Base-by-base conservation (phyloP, 1,140 invertebrate species). In the Lordiphosa clarofinis region DNA sequence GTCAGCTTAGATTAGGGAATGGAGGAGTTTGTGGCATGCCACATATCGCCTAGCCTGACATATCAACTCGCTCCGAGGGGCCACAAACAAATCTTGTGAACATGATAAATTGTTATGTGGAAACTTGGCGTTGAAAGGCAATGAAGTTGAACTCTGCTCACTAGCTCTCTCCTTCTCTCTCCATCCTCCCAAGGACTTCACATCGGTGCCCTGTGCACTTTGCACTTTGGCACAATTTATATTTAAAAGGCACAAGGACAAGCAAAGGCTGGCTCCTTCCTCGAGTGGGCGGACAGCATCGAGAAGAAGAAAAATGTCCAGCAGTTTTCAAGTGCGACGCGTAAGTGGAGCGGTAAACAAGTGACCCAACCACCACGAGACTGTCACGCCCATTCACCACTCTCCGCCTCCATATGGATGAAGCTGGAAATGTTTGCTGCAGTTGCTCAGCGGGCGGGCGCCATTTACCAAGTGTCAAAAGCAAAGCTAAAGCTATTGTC, bases 401-500 rank as follows among this genome's bases (percentile, higher is more conserved):
- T 10, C 36, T 36, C 42, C 39, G 21, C 46, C 31, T 15, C 44
- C 53, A 47, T 49, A 52, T 54, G 48, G 28, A 9, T 40, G 33
- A 31, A 47, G 11, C 46, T n/a, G 49, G 57, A 66, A 53, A 57
- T 73, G 69, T 56, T 73, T 56, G 76, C 61, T 81, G 72, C 76
- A 66, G 71, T 58, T 46, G 65, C 79, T 69, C 78, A 82, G 70
- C 82, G 70, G 82, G 82, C 73, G 81, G 82, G 82, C 81, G 73
- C 82, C 82, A 82, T 87, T 86, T 86, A 82, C 82, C 76, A 87
- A 86, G 82, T 86, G 82, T 86, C 82, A 86, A 82, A 86, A 86
- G 82, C 82, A 86, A 86, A 86, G 82, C 82, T 86, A 86, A 82
- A 86, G 75, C 82, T 72, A 87, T 86, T 86, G 82, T 86, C 82